Conservation (phyloP, 2,113 vertebrate species). For the Perca fluviatilis region DNA sequence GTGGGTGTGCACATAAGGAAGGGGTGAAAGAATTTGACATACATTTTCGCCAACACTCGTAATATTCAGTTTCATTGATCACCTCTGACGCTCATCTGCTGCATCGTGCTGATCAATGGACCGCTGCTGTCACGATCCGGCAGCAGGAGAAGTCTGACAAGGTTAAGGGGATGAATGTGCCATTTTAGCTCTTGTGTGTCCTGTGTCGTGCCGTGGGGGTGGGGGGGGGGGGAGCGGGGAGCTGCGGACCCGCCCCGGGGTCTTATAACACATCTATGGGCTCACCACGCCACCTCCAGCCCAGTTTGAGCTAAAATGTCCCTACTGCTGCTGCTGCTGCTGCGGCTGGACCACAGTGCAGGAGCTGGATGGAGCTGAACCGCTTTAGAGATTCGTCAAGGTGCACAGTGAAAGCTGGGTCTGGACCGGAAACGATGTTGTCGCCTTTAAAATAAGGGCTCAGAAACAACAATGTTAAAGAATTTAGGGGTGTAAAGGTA, state of each 20-base stretch:
- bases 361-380: constrained; percentile 46
- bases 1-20: not conserved
- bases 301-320: constrained; percentile 77
- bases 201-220: constrained; percentile 7
- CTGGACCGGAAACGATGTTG: constrained; percentile 24
- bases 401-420: not conserved
- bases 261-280: no score
- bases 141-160: constrained; percentile 35
- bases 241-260: constrained; percentile 58
- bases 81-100: constrained; percentile 43
- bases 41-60: constrained; percentile 6
- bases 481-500: not conserved
- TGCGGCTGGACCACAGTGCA: constrained; percentile 39
- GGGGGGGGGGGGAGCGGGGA: not conserved
- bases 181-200: constrained; percentile 69
- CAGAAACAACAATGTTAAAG: not conserved
- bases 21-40: constrained; percentile 12
- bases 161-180: constrained; percentile 70
- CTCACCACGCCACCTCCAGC: constrained; percentile 27
- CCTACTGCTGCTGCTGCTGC: constrained; percentile 39
- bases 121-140: constrained; percentile 20
- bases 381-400: constrained; percentile 20
- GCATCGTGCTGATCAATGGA: constrained; percentile 59
- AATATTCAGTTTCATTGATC: constrained; percentile 52
- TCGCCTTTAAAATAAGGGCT: constrained; percentile 40